These are phyloP conservation scores for Ernsta delagoae DNA, from an alignment of 2,888 invertebrate species.

Conservation along the genomic window DNA sequence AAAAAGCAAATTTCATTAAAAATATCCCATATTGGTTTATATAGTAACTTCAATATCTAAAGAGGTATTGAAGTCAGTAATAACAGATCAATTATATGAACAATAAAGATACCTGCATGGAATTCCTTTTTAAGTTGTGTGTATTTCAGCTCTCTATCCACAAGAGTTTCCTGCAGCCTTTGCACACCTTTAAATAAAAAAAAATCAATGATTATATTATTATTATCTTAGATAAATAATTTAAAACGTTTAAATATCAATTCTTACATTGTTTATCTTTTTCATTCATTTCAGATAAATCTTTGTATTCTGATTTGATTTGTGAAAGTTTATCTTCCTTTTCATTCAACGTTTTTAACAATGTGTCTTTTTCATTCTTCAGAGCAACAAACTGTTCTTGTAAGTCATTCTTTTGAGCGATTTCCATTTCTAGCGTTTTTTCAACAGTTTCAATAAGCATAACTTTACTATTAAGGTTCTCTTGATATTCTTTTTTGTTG, in stretches of 20 bases:
- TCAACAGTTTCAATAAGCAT: not conserved
- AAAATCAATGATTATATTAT: not conserved
- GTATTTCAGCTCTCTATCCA: not conserved
- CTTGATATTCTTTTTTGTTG: not conserved
- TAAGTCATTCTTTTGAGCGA: not conserved
- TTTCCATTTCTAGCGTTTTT: constrained; percentile 2
- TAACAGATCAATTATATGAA: too few species aligned
- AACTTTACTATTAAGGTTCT: not conserved
- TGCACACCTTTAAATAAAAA: not conserved
- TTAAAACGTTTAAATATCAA: not conserved
- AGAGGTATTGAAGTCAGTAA: too few species aligned
- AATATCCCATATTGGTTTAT: too few species aligned
- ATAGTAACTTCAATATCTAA: too few species aligned
- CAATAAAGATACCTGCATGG: not conserved
- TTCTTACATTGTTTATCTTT: constrained; percentile 44
- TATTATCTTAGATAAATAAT: not conserved
- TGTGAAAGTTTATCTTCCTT: not conserved
- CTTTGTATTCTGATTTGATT: not conserved
- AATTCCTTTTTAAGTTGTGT: not conserved
- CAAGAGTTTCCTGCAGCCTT: not conserved
- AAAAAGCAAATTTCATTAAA: too few species aligned
- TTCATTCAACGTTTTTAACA: not conserved
- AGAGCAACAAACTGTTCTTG: not conserved
- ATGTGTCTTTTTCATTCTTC: not conserved
- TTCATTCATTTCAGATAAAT: not conserved